A percentile compares a stretch with the other conserved stretches of the same genome.
Evolutionary conservation across 2,113 vertebrate species (phyloP).

Genomic region (Pseudopipra pipra): DNA sequence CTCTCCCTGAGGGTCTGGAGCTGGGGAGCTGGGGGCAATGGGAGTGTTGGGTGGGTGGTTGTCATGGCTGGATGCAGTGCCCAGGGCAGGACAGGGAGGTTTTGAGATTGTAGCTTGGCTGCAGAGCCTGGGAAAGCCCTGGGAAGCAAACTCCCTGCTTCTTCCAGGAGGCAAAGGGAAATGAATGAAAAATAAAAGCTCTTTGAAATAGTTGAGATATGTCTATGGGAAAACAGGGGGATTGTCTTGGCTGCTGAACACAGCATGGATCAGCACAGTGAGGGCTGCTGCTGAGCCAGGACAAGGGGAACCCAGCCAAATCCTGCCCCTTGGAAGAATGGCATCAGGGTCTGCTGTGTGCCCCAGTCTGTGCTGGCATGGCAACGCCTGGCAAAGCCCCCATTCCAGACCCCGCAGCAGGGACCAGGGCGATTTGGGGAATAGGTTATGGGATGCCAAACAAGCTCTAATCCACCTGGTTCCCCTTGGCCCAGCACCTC

Average conservation of each 20-base stretch:
- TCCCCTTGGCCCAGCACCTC: neutral
- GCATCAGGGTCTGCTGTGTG: neutral
- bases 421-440: rapidly evolving
- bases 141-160: neutral
- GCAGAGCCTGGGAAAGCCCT: neutral
- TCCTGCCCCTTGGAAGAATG: rapidly evolving
- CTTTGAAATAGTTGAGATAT: neutral
- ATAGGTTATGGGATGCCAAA: neutral
- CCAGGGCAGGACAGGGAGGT: rapidly evolving
- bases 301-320: neutral
- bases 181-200: neutral
- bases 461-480: neutral
- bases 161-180: neutral
- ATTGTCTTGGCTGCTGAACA: neutral
- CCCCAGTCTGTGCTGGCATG: rapidly evolving
- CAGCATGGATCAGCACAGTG: rapidly evolving
- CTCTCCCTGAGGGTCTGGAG: neutral
- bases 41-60: rapidly evolving
- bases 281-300: neutral
- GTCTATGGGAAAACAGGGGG: neutral
- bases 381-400: neutral
- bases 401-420: neutral
- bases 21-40: neutral
- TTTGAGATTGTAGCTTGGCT: neutral
- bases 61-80: neutral